These are phyloP conservation scores for Fregetta grallaria DNA, from an alignment of 2,113 vertebrate species.

Conservation along the genomic window DNA sequence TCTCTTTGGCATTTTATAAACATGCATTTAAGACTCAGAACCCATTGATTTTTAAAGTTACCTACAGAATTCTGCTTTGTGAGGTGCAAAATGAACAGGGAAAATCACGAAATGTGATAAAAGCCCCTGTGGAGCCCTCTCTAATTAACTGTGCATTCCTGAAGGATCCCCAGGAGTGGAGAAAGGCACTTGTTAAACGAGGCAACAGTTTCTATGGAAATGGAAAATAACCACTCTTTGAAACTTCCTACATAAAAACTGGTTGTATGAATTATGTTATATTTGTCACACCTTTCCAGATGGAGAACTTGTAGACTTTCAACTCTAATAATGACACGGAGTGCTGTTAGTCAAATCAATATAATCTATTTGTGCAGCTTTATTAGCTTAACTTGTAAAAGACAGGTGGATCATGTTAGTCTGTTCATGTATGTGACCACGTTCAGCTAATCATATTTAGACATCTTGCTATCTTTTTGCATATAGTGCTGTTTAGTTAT, in stretches of 20 bases:
- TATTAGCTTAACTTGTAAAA: not conserved
- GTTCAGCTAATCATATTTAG: not conserved
- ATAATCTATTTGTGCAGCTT: not conserved
- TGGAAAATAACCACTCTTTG: not conserved
- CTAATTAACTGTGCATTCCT: not conserved
- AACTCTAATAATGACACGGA: not conserved
- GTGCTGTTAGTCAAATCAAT: not conserved
- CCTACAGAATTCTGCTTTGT: not conserved
- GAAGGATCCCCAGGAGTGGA: not conserved
- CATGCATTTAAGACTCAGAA: not conserved
- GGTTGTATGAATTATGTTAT: not conserved
- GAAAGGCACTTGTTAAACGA: not conserved
- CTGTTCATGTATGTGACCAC: fast-evolving
- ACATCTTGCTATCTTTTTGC: not conserved
- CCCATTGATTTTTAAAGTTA: not conserved
- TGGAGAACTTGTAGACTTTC: not conserved
- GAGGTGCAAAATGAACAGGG: not conserved
- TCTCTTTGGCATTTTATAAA: not conserved
- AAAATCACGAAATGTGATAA: not conserved
- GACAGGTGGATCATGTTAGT: not conserved
- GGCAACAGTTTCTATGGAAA: not conserved
- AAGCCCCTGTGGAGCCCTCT: not conserved
- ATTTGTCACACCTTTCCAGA: not conserved
- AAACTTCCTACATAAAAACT: not conserved
- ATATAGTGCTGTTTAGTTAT: not conserved